A percentile compares a stretch with the other conserved stretches of the same genome.
These are phyloP conservation scores for Poecile atricapillus DNA, from an alignment of 2,113 vertebrate genomes.

Conservation along the genomic window DNA sequence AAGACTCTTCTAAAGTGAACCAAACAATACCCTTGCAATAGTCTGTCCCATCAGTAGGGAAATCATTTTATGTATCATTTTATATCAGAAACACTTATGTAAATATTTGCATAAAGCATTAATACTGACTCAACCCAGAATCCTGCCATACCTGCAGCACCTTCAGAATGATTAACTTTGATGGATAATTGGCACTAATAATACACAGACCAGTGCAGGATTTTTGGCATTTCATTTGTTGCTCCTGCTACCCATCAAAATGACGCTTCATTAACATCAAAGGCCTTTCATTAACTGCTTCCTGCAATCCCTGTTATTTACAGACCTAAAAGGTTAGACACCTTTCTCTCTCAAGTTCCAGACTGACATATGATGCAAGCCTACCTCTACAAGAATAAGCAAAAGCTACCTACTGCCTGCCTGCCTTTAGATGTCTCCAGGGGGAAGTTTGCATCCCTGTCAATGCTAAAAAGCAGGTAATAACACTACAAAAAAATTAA, in stretches of 20 bases:
- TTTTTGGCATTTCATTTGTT: not conserved
- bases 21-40: not conserved
- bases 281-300: not conserved
- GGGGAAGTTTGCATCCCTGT: rapidly evolving
- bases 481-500: not conserved
- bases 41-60: not conserved
- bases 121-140: not conserved
- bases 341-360: not conserved
- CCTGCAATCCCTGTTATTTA: not conserved
- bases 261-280: not conserved
- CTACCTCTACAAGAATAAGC: not conserved
- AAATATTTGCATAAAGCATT: not conserved
- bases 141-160: not conserved
- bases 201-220: not conserved
- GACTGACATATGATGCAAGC: not conserved
- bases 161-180: not conserved
- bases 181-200: not conserved
- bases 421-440: not conserved
- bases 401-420: not conserved
- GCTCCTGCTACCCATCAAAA: not conserved
- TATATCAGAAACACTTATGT: rapidly evolving
- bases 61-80: rapidly evolving
- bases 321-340: not conserved
- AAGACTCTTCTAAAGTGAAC: not conserved
- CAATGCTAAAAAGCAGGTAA: not conserved